A percentile compares a stretch with the other conserved stretches of the same genome.
These are phyloP conservation scores for Albula goreensis DNA, from an alignment of 2,113 vertebrate species.

Conservation along the genomic window DNA sequence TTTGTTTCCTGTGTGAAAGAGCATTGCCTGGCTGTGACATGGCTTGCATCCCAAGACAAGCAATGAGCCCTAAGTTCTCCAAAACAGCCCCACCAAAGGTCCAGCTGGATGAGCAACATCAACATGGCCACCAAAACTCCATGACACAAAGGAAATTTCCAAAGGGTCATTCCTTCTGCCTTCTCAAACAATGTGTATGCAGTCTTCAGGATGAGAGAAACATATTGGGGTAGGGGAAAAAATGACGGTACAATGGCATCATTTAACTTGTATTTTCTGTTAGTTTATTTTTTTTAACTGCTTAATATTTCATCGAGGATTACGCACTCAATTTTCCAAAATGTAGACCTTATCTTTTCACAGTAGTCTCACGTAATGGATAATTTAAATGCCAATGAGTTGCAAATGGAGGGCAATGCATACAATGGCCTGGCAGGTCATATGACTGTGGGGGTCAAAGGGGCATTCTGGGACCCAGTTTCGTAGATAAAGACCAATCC, in stretches of 20 bases:
- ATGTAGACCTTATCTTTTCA: slow-evolving; percentile 39
- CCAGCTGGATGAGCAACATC: neutral
- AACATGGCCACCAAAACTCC: neutral
- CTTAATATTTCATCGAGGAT: slow-evolving; percentile 45
- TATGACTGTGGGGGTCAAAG: slow-evolving; percentile 62
- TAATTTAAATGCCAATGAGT: slow-evolving; percentile 55
- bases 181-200: neutral
- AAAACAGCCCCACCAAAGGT: neutral
- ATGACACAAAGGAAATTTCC: neutral
- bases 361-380: slow-evolving; percentile 13
- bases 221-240: slow-evolving; percentile 32
- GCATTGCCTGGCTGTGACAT: neutral
- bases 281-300: slow-evolving; percentile 71
- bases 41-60: neutral
- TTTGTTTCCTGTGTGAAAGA: neutral
- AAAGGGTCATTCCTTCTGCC: neutral
- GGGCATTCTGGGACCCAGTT: slow-evolving; percentile 51
- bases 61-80: neutral
- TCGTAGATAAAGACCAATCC: slow-evolving; percentile 39
- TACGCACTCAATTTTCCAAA: slow-evolving; percentile 33
- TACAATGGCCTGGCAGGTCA: slow-evolving; percentile 62
- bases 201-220: slow-evolving; percentile 5
- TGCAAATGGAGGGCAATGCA: slow-evolving; percentile 62
- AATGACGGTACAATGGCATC: slow-evolving; percentile 23
- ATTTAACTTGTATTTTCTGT: slow-evolving; percentile 42